Percentiles rank a stretch among this genome's conserved stretches.
Evolutionary conservation across 2,888 invertebrate species (phyloP).

Genomic region (Pristionchus fissidentatus): DNA sequence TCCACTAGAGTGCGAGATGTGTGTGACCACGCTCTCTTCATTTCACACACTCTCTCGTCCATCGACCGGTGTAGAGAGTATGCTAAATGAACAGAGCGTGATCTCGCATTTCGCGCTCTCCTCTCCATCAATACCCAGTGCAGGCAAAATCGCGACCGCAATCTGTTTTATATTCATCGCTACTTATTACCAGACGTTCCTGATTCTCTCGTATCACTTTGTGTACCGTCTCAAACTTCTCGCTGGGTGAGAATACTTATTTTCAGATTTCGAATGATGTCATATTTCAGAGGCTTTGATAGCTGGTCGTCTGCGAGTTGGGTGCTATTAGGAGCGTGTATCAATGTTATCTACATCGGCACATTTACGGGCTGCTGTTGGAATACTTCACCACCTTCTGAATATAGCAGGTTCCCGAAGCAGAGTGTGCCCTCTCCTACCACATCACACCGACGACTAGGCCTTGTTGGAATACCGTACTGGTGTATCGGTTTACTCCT

Average conservation of each 20-base stretch:
- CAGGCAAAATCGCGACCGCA: not conserved
- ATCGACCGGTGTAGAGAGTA: too few relatives aligned
- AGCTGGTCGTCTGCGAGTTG: not conserved
- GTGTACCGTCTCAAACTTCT: not conserved
- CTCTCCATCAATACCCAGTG: too few relatives aligned
- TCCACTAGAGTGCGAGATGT: too few relatives aligned
- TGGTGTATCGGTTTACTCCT: too few relatives aligned
- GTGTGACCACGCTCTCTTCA: too few relatives aligned
- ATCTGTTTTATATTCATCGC: slow-evolving; percentile 21
- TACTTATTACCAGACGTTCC: slow-evolving; percentile 25
- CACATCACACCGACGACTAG: too few relatives aligned
- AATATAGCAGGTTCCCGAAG: slow-evolving; percentile 32
- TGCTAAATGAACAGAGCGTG: too few relatives aligned
- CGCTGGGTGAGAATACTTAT: not conserved
- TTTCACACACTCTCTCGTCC: too few relatives aligned
- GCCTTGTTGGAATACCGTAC: too few relatives aligned
- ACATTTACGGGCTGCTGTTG: not conserved
- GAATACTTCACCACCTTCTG: not conserved
- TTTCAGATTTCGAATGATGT: not conserved
- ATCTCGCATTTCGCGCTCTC: too few relatives aligned
- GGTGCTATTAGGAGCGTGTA: not conserved
- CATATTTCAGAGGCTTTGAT: not conserved
- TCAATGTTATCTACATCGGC: not conserved
- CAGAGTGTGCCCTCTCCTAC: too few relatives aligned
- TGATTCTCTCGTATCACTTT: slow-evolving; percentile 19